Base-by-base conservation (phyloP, 2,888 invertebrate genomes). In the Aporophyla lueneburgensis region DNA sequence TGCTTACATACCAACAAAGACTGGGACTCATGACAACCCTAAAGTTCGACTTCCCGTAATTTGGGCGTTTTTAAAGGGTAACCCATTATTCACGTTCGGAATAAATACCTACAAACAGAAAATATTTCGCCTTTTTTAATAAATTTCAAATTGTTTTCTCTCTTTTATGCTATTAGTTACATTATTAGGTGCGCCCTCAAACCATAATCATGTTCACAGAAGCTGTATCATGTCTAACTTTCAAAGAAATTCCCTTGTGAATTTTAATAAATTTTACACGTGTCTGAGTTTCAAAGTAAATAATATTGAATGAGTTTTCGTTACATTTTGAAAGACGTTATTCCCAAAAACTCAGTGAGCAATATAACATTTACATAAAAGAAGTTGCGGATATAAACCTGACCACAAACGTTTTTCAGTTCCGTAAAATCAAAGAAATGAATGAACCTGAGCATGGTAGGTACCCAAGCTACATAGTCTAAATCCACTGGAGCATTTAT, bases 351-450 rank as follows among this genome's bases (percentile, higher is more conserved):
- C 43, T 78, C 82, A 71, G 51, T 78, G 81, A 74, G 49, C 51
- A 24, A 67, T 51, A 58, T n/a, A 54, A 70, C 43, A 77, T 71
- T n/a, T n/a, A n/a, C n/a, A 33, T 40, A n/a, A n/a, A n/a, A n/a
- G n/a, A n/a, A n/a, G n/a, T n/a, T n/a, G n/a, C n/a, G n/a, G n/a
- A n/a, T n/a, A 43, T 51, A 58, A 65, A 16, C 53, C 56, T 53
- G 46, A 24, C 54, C 56, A 56, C 63, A 71, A 74, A 82, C 53
- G 46, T 51, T 71, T 68, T 61, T 61, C 51, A 58, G 67, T 46
- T 40, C 33, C 46, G 27, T 53, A 49, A 69, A 69, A 76, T 80
- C 81, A 80, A 80, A 80, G 68, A 66, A 49, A 70, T 46, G 21
- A 67, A 43, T 59, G 43, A 61, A 14, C 14, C 14, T 24, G 6